Conservation (phyloP, 53 echinoderm and acorn worm species). For the Paracentrotus lividus region DNA sequence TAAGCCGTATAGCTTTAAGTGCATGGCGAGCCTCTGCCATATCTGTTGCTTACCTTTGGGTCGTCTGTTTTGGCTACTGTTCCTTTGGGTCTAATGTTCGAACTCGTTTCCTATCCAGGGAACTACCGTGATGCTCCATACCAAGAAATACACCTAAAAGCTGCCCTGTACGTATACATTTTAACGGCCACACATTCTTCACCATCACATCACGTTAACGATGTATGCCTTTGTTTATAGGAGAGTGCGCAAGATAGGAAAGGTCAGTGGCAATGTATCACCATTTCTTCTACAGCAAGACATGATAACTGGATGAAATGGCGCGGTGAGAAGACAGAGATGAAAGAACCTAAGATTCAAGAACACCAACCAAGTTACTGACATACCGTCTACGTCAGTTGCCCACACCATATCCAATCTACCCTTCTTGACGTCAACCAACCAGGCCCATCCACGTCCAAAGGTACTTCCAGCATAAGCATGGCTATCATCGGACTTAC, state of each 20-base stretch:
- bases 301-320: background rate
- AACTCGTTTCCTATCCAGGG: background rate
- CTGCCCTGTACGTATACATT: background rate
- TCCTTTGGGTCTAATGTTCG: background rate
- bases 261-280: background rate
- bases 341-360: background rate
- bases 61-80: background rate
- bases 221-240: slow-evolving; percentile 8
- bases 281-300: background rate
- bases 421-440: background rate
- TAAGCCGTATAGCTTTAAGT: background rate
- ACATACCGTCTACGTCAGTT: background rate
- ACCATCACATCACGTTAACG: background rate
- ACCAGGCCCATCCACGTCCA: background rate
- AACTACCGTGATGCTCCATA: background rate
- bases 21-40: background rate
- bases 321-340: background rate
- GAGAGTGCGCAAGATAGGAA: background rate
- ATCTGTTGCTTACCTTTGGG: background rate
- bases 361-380: background rate
- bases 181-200: background rate
- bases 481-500: background rate
- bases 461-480: background rate
- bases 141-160: background rate
- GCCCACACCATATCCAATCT: background rate